Conservation (phyloP, 2,797 vertebrate genomes). For the Rhabdophis nuchalis region DNA sequence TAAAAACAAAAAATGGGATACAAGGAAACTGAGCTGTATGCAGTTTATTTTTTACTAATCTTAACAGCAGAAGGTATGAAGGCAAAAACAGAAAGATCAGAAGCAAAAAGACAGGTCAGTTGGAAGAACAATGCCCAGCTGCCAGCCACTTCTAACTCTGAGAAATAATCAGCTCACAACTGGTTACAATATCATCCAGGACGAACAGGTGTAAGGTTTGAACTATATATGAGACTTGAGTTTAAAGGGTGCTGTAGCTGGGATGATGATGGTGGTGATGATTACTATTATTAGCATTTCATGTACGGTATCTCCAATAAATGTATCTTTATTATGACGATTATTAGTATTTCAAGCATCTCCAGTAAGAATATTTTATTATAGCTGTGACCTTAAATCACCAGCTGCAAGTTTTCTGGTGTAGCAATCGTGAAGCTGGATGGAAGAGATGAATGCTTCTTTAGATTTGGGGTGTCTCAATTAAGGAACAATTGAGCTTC, state of each 20-base stretch:
- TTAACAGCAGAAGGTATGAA: background rate
- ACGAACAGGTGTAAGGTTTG: background rate
- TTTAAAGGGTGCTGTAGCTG: background rate
- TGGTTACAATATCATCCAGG: background rate
- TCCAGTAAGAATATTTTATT: background rate
- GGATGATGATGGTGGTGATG: background rate
- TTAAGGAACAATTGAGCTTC: background rate
- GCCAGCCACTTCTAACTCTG: background rate
- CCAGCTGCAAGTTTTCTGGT: background rate
- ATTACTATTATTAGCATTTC: background rate
- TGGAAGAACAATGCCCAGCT: background rate
- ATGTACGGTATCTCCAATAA: background rate
- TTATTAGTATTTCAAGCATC: background rate
- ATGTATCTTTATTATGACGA: background rate
- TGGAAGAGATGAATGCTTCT: background rate
- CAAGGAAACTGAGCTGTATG: background rate
- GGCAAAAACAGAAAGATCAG: background rate
- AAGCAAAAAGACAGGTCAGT: background rate
- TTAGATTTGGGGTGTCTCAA: background rate
- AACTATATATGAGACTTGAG: background rate
- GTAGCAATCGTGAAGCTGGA: background rate
- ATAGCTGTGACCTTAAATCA: background rate
- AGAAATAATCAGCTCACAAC: background rate
- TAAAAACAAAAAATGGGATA: background rate
- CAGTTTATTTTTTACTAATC: conserved; percentile 11